Percentiles rank a stretch among this genome's conserved stretches.
Evolutionary conservation across 2,797 vertebrate genomes (phyloP).

Genomic region (Nannoperca australis): DNA sequence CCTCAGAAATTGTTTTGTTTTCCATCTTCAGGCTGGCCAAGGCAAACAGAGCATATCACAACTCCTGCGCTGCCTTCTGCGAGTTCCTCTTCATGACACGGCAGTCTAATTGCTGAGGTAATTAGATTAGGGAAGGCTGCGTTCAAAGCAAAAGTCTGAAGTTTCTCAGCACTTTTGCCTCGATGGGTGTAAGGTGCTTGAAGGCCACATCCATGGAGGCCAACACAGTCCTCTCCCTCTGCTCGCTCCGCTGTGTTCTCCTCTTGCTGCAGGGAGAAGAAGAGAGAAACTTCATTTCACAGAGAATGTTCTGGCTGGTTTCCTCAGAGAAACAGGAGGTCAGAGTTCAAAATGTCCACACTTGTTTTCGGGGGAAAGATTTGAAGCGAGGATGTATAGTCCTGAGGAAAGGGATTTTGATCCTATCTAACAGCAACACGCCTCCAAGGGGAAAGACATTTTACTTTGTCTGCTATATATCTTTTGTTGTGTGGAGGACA

Average conservation of each 20-base stretch:
- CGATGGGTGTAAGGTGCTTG: slow-evolving; percentile 41
- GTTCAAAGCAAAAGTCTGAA: slow-evolving; percentile 68
- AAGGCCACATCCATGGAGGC: slow-evolving; percentile 56
- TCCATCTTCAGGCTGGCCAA: slow-evolving; percentile 45
- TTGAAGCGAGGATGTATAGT: slow-evolving; percentile 40
- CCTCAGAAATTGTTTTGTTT: slow-evolving; percentile 52
- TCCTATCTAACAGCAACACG: slow-evolving; percentile 27
- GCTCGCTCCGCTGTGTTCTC: slow-evolving; percentile 15
- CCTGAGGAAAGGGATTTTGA: slow-evolving; percentile 32
- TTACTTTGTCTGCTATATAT: slow-evolving; percentile 21
- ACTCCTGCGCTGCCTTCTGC: slow-evolving; percentile 46
- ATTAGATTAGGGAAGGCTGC: slow-evolving; percentile 67
- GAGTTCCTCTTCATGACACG: slow-evolving; percentile 69
- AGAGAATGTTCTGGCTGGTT: slow-evolving; percentile 47
- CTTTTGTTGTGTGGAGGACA: not conserved
- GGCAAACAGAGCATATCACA: slow-evolving; percentile 51
- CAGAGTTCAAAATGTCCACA: slow-evolving; percentile 41
- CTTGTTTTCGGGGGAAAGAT: slow-evolving; percentile 9
- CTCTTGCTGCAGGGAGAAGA: slow-evolving; percentile 50
- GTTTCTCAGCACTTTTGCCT: slow-evolving; percentile 50
- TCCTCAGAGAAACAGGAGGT: slow-evolving; percentile 51
- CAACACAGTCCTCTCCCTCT: slow-evolving; percentile 26
- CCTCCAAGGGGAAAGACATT: slow-evolving; percentile 26
- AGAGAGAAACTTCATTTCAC: slow-evolving; percentile 68
- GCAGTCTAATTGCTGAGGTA: slow-evolving; percentile 70